Conservation (phyloP, 1,140 invertebrate genomes). For the Caerostris extrusa region DNA sequence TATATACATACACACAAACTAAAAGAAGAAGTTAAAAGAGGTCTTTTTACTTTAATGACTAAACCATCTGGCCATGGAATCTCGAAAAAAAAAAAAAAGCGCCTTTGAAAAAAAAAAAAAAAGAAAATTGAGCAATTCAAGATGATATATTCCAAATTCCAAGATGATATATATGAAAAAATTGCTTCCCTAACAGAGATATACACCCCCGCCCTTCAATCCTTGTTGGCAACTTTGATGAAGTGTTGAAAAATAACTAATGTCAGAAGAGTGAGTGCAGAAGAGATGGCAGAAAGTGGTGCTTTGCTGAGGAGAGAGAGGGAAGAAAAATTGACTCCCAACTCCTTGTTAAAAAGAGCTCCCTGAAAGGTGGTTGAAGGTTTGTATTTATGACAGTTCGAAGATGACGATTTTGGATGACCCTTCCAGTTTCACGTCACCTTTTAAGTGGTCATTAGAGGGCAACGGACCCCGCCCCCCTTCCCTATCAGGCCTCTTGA, state of each 20-base stretch:
- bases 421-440: background rate
- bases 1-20: background rate
- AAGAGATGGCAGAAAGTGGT: background rate
- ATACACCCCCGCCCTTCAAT: background rate
- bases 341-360: background rate
- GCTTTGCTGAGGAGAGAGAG: background rate
- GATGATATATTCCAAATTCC: too few species aligned
- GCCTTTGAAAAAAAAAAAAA: background rate
- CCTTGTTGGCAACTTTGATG: constrained; percentile 41
- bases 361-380: background rate
- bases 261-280: constrained; percentile 38
- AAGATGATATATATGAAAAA: background rate
- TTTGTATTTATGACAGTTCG: constrained; percentile 46
- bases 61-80: constrained; percentile 46
- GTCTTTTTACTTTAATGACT: constrained; percentile 30
- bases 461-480: background rate
- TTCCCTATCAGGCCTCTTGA: background rate
- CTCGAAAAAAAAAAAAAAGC: background rate
- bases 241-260: constrained; percentile 63
- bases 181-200: background rate
- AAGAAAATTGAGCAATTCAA: background rate
- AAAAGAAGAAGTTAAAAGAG: background rate
- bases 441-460: constrained; percentile 39
- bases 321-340: constrained; percentile 1
- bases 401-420: background rate